A percentile compares a stretch with the other conserved stretches of the same genome.
Evolutionary conservation across 2,113 vertebrate genomes (phyloP).

Genomic region (Hydropotes inermis): DNA sequence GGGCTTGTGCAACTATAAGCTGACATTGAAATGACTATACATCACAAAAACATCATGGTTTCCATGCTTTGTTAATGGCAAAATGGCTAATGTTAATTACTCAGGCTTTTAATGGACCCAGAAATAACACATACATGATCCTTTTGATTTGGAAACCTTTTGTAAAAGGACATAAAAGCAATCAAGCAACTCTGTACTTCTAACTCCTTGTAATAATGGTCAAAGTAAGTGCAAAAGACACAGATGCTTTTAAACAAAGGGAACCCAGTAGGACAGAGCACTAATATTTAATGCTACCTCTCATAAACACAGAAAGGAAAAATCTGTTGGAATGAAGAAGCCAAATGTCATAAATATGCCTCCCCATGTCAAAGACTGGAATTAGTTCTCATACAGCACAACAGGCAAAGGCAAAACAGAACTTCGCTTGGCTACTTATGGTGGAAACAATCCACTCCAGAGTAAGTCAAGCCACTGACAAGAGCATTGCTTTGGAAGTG

Average conservation of each 20-base stretch:
- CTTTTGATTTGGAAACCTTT: conserved; percentile 74
- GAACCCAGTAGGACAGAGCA: conserved; percentile 39
- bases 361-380: conserved; percentile 51
- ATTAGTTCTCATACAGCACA: conserved; percentile 34
- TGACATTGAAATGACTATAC: conserved; percentile 65
- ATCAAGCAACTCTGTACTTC: conserved; percentile 67
- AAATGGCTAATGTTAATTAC: conserved; percentile 79
- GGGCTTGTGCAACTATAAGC: conserved; percentile 61
- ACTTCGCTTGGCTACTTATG: conserved; percentile 29
- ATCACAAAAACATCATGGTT: conserved; percentile 68
- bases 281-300: conserved; percentile 46
- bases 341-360: conserved; percentile 60
- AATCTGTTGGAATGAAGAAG: conserved; percentile 55
- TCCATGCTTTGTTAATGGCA: conserved; percentile 72
- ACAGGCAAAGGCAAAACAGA: conserved; percentile 43
- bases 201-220: conserved; percentile 71
- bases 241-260: conserved; percentile 68
- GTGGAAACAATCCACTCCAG: conserved; percentile 31
- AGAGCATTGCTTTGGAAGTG: conserved; percentile 9
- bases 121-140: conserved; percentile 77
- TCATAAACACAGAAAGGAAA: conserved; percentile 67
- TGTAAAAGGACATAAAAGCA: conserved; percentile 76
- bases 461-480: conserved; percentile 19
- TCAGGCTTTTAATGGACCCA: conserved; percentile 75
- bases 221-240: conserved; percentile 76